Conservation (phyloP, 2,113 vertebrate genomes). For the Nanorana parkeri region DNA sequence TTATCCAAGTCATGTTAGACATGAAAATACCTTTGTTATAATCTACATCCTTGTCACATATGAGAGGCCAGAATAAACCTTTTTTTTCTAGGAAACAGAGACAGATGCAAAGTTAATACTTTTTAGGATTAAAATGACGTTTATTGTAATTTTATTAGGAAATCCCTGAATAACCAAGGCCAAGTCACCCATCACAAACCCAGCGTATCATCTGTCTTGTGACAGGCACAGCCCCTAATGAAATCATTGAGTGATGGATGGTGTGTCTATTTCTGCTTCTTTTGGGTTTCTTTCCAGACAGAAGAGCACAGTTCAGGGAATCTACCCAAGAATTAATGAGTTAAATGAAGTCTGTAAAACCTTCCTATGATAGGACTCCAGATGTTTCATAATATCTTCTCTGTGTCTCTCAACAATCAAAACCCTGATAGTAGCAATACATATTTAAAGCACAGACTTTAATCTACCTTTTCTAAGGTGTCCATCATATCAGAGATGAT, state of each 20-base stretch:
- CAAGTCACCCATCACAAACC: constrained; percentile 21
- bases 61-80: not conserved
- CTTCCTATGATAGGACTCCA: too few species aligned
- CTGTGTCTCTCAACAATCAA: too few species aligned
- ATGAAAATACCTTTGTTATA: not conserved
- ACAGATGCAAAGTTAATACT: constrained; percentile 36
- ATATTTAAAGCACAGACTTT: not conserved
- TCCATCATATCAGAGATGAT: too few species aligned
- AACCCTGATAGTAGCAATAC: not conserved
- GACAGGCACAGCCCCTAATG: constrained; percentile 27
- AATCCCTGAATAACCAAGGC: constrained; percentile 26
- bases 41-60: not conserved
- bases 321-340: not conserved
- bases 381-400: too few species aligned
- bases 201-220: constrained; percentile 12
- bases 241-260: constrained; percentile 33
- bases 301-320: not conserved
- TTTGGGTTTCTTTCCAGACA: not conserved
- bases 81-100: constrained; percentile 28
- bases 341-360: too few species aligned
- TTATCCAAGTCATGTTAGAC: not conserved
- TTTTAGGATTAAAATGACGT: constrained; percentile 39
- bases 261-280: not conserved
- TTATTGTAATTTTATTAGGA: constrained; percentile 43
- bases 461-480: not conserved